Conservation (phyloP, 2,797 vertebrate species). For the Myotis daubentonii region DNA sequence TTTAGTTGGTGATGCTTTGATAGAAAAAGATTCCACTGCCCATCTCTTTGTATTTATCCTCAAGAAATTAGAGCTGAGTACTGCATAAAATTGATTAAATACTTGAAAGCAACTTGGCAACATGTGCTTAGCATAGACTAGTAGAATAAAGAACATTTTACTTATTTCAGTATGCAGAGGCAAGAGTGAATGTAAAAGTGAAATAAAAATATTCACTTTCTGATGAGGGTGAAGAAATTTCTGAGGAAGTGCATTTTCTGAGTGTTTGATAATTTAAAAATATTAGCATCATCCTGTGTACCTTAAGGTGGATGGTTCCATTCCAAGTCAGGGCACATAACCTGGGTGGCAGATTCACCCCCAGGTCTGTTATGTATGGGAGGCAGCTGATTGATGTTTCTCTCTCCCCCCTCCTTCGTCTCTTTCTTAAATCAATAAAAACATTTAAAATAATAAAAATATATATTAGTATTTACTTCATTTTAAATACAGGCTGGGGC, state of each 20-base stretch:
- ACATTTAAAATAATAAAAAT: neutral
- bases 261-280: conserved; percentile 1
- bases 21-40: neutral
- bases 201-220: conserved; percentile 26
- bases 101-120: neutral
- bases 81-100: conserved; percentile 49
- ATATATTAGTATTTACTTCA: neutral
- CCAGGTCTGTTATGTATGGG: neutral
- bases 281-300: neutral
- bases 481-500: neutral
- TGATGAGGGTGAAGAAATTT: conserved; percentile 1
- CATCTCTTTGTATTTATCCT: conserved; percentile 14
- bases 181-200: conserved; percentile 42
- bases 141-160: conserved; percentile 42
- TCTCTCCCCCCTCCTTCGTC: neutral
- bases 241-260: conserved; percentile 15
- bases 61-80: neutral
- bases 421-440: neutral
- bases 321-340: neutral
- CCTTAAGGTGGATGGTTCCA: neutral
- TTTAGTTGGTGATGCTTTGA: neutral
- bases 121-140: conserved; percentile 9
- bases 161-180: conserved; percentile 36
- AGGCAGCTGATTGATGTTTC: neutral
- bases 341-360: neutral